phyloP scores from a whole-genome alignment of 2,797 vertebrate species.

The Typhlichthys eigenmanni region DNA sequence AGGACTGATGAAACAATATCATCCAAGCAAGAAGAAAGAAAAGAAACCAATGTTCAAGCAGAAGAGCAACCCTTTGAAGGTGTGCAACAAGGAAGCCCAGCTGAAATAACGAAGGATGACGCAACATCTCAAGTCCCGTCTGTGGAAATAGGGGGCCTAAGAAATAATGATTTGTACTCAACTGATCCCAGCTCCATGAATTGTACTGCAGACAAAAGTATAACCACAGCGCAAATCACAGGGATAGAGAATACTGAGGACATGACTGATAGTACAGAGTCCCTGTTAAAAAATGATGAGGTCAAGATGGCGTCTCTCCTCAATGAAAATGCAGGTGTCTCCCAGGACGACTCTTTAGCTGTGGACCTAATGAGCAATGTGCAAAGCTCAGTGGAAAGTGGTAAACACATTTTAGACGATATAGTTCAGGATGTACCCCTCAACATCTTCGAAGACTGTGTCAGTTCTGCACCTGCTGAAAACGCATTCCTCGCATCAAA shows the following conservation, averaged over 20 bases:
- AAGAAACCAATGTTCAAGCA: conserved; percentile 4
- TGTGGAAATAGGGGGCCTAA: conserved; percentile 6
- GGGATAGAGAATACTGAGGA: conserved; percentile 4
- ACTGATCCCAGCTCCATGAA: conserved; percentile 1
- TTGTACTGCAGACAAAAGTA: background rate
- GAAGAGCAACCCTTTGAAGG: conserved; percentile 25
- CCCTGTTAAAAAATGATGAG: conserved; percentile 12
- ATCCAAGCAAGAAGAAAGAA: conserved; percentile 1
- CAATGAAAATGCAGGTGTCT: conserved; percentile 11
- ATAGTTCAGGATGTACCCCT: conserved; percentile 13
- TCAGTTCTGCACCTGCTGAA: conserved; percentile 13
- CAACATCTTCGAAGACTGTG: conserved; percentile 22
- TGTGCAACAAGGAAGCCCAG: background rate
- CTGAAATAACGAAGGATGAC: conserved; percentile 13
- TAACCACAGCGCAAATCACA: background rate
- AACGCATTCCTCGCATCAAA: conserved; percentile 6
- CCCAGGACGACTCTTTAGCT: conserved; percentile 1
- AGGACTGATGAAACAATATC: conserved; percentile 26
- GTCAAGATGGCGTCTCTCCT: background rate
- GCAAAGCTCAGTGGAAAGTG: conserved; percentile 14
- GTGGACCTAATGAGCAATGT: conserved; percentile 7
- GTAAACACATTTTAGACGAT: conserved; percentile 9
- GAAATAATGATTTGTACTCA: conserved; percentile 1
- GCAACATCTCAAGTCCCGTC: conserved; percentile 14
- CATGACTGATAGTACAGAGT: conserved; percentile 12